Percentiles rank a stretch among this genome's conserved stretches.
These are phyloP conservation scores for Aphidoletes aphidimyza DNA, from an alignment of 2,888 invertebrate genomes.

Conservation along the genomic window DNA sequence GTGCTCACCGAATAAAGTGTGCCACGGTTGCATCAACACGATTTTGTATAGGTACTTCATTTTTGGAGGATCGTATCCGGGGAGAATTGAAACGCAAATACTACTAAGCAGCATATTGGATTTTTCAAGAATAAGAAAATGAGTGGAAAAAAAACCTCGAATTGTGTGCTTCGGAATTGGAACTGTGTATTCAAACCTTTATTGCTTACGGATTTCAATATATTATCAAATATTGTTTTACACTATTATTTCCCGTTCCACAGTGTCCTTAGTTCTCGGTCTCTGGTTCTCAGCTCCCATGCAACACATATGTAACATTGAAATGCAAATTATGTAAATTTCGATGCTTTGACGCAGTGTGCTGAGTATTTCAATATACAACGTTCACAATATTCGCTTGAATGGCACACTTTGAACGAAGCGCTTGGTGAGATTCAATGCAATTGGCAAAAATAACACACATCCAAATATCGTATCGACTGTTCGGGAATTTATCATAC, in stretches of 20 bases:
- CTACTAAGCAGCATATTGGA: slow-evolving; percentile 6
- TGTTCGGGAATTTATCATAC: neutral
- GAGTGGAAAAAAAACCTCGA: neutral
- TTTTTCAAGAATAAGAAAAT: neutral
- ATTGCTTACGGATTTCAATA: slow-evolving; percentile 42
- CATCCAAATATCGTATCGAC: neutral
- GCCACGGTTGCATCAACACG: neutral
- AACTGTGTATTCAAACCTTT: neutral
- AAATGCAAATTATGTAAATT: slow-evolving; percentile 28
- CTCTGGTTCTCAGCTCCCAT: neutral
- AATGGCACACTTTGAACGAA: neutral
- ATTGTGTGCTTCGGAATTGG: neutral
- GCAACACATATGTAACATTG: neutral
- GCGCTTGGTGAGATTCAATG: neutral
- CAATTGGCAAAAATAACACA: neutral
- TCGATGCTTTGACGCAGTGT: neutral
- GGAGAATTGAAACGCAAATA: neutral
- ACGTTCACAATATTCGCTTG: neutral
- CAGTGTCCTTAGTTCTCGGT: neutral
- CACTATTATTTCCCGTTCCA: neutral
- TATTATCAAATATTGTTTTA: slow-evolving; percentile 51
- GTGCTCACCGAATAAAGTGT: neutral
- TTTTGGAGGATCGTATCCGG: neutral
- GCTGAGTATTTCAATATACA: too few relatives aligned
- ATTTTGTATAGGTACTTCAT: neutral